Evolutionary conservation across 2,888 invertebrate species (phyloP), one percentile per base, ranked within the genome.

Genomic region (Cremastinae sp.): DNA sequence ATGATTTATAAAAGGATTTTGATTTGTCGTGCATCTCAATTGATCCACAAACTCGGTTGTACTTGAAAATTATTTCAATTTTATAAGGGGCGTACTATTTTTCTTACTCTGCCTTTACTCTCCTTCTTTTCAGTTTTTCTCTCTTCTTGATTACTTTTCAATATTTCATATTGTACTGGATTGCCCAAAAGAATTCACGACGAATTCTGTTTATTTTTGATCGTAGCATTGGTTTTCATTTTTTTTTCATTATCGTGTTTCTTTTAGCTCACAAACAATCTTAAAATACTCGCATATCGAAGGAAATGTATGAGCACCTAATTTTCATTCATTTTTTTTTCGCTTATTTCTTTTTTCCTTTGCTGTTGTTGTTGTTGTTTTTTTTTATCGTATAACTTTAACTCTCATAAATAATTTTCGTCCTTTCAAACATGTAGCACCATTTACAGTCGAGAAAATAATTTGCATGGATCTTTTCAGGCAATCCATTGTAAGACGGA

Each of bases 401-500:
- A 79, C 78, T 78, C 68, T 75, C 71, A 72, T 80, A 80, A 78
- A 81, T 79, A 75, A 82, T 82, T 81, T 80, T 70, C 71, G 59
- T 65, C 54, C 59, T 78, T 80, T 82, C 78, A 85, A 81, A 82
- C 81, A 80, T 75, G 61, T 84, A 85, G 84, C 84, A 84, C 84
- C 84, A 85, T 81, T 82, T 79, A 65, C 65, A 75, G 58, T 69
- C 77, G 82, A 81, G 80, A 79, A 82, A 84, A 85, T 83, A 84
- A 84, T 84, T 84, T 84, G 75, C 65, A 82, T 79, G 74, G 78
- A 82, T 80, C 74, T 82, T 83, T 86, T 82, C 80, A 84, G 87
- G 86, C 87, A 87, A 87, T 86, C 87, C 86, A 86, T 68, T 80
- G 80, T 79, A 80, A 87, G 87, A 87, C 85, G 87, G 87, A 87